Evolutionary conservation across 1,140 invertebrate species (phyloP).

Genomic region (Wasmannia auropunctata): DNA sequence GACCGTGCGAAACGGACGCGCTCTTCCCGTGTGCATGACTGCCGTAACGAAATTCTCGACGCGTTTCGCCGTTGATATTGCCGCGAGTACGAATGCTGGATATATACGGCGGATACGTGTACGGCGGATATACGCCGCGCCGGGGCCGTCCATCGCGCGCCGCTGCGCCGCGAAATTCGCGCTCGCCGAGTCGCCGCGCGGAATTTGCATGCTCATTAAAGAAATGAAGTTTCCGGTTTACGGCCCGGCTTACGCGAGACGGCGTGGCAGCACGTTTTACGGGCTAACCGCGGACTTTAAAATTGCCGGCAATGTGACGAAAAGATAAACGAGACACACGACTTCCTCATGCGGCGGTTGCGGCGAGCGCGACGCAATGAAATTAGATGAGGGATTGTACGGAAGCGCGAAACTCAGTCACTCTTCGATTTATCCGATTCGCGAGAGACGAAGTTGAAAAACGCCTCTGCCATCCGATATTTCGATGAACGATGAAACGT

Average conservation of each 20-base stretch:
- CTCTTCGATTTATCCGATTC: not conserved
- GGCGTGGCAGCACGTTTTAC: constrained; percentile 4
- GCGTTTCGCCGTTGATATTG: constrained; percentile 62
- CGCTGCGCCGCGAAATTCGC: not conserved
- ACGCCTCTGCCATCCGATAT: not conserved
- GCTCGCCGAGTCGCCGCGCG: constrained; percentile 10
- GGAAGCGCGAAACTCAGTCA: not conserved
- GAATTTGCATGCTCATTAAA: constrained; percentile 59
- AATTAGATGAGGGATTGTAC: not conserved
- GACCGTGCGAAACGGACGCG: no score
- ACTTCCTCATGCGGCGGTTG: not conserved
- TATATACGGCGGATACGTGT: constrained; percentile 63
- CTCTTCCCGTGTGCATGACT: constrained; percentile 3
- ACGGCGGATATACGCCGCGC: not conserved
- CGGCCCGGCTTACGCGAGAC: constrained; percentile 25
- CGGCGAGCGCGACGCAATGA: not conserved
- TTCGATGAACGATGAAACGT: not conserved
- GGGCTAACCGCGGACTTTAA: constrained; percentile 38
- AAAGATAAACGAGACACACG: constrained; percentile 17
- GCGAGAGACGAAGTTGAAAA: not conserved
- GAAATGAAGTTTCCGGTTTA: constrained; percentile 53
- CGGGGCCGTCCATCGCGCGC: no score
- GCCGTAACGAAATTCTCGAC: constrained; percentile 68
- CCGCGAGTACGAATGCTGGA: constrained; percentile 51
- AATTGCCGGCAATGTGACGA: constrained; percentile 40